Evolutionary conservation across 2,113 vertebrate species (phyloP), one percentile per base, ranked within the genome.

Genomic region (Sardina pilchardus): DNA sequence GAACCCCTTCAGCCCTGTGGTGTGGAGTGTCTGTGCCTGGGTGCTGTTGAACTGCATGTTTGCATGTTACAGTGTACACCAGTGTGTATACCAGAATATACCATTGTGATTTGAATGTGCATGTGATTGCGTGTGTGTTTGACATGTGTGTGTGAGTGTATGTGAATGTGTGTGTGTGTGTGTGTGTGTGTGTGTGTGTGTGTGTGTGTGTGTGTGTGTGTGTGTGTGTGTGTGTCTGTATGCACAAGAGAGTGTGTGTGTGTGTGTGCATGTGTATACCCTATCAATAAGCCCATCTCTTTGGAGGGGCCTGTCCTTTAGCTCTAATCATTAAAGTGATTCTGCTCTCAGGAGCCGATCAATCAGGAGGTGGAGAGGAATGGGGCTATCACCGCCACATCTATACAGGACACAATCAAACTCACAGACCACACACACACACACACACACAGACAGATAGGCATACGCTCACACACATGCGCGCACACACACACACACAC

Each of bases 271-370:
- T 71, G 26, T 71, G 63, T 71, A 26, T 71, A 26, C 16, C 5
- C 21, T 71, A 71, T 34, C 63, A 71, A 71, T 34, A 71, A 34
- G 26, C 63, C 63, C 63, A 71, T 71, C 63, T 71, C 8, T 71
- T 12, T 14, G 71, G 71, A 4, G 71, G 71, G 9, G 10, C 10
- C 12, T 78, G 71, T 78, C 26, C 14, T 34, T 78, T 78, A 78
- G 71, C 30, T 78, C 10, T 34, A 34, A 78, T 34, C 71, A 78
- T 78, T 78, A 78, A 78, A 34, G 71, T 78, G 71, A 78, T 78
- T 34, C n/a, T 71, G 63, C 71, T 78, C 71, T 78, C 71, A 34
- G 34, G 30, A 39, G 30, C 71, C 12, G 30, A 78, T 78, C 71
- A 78, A 78, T 78, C 71, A 78, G 71, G 34, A 78, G 53, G 26